Base-by-base conservation (phyloP, 2,797 vertebrate genomes). In the Natrix natrix region DNA sequence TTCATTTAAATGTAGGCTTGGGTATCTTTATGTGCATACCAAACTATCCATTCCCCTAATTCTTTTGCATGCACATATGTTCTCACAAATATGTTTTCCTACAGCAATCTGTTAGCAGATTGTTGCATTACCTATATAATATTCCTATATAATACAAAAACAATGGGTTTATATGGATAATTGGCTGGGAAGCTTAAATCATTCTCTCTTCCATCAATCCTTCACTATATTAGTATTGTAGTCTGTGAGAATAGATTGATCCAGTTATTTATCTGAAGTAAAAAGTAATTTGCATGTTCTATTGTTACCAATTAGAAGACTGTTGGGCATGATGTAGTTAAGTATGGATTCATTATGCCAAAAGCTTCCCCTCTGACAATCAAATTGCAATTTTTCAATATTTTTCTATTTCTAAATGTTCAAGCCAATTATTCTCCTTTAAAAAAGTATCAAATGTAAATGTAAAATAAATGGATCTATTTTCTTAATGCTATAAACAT, bases 251-350 rank as follows among this genome's bases (percentile, higher is more conserved):
- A 78, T 22, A 78, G 37, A 78, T 78, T 22, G 37, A 78, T 43
- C 37, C 37, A 78, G 7, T 22, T 43, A 78, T 43, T 78, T 78
- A 78, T 43, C 32, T 37, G 32, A 78, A 20, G 17, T 37, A 78
- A 37, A 78, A 32, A 78, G 17, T 20, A 78, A 20, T 22, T 43
- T 78, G 17, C 22, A 78, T 22, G 17, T 78, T 78, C 37, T 78
- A 43, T 78, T 78, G 86, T 28, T 28, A 92, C 90, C 95, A 88
- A 93, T 92, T 8, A 93, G 16, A 90, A 91, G 59, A 78, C 3
- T 87, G 52, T 52, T 66, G n/a, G 24, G 92, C 56, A 87, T 66
- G 17, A 24, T 61, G 56, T 26, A 78, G 17, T 37, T 43, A 43
- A 43, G 17, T 20, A 22, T 43, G 37, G 37, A 43, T 78, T 78